Conservation (phyloP, 2,113 vertebrate species). For the Datnioides undecimradiatus region DNA sequence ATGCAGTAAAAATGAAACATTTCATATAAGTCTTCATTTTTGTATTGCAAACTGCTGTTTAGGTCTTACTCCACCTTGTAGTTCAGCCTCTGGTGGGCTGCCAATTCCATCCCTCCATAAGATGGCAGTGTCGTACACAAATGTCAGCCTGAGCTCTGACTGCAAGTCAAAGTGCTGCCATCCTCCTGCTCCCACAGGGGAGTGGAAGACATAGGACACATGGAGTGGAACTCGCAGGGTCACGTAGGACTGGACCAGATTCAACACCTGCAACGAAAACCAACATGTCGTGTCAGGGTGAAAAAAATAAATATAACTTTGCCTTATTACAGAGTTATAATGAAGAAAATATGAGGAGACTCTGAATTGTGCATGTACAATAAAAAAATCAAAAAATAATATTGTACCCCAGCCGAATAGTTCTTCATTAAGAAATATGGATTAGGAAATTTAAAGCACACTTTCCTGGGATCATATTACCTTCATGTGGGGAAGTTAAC, state of each 20-base stretch:
- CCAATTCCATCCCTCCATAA: conserved; percentile 95
- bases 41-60: not conserved
- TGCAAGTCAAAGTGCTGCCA: conserved; percentile 98
- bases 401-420: not conserved
- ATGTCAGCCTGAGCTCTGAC: conserved; percentile 94
- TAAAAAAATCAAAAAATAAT: not conserved
- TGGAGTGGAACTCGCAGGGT: conserved; percentile 94
- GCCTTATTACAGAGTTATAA: not conserved
- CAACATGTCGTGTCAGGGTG: not conserved
- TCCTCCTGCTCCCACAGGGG: conserved; percentile 90
- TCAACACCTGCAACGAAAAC: conserved; percentile 87
- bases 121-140: conserved; percentile 99
- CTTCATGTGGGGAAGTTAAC: not conserved
- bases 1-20: not conserved
- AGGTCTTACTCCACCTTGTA: conserved; percentile 89
- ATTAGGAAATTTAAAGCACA: not conserved
- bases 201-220: conserved; percentile 96
- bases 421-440: not conserved
- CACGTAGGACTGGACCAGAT: conserved; percentile 96
- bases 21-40: not conserved
- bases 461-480: not conserved
- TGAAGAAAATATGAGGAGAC: not conserved
- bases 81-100: conserved; percentile 92
- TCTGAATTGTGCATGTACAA: not conserved
- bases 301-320: not conserved